These are phyloP conservation scores for Cydia strobilella DNA, from an alignment of 1,140 invertebrate genomes.

Conservation along the genomic window DNA sequence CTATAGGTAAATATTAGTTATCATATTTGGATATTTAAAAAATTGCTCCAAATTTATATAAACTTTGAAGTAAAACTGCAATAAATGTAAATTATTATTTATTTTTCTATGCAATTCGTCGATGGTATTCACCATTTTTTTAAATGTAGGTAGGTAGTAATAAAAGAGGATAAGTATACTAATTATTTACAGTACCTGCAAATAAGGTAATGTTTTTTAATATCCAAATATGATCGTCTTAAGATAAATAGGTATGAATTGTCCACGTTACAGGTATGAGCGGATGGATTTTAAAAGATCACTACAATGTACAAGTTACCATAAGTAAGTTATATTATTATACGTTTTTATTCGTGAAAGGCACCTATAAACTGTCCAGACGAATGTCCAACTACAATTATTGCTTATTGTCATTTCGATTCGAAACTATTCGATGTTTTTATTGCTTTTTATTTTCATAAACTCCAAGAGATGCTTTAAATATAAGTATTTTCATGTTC, in stretches of 20 bases:
- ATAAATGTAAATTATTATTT: too few relatives aligned
- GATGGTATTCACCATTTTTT: background rate
- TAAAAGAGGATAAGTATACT: background rate
- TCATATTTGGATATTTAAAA: conserved; percentile 1
- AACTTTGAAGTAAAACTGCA: too few relatives aligned
- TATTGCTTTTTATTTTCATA: conserved; percentile 9
- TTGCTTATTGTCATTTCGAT: conserved; percentile 60
- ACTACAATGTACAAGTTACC: conserved; percentile 67
- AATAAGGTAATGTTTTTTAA: conserved; percentile 35
- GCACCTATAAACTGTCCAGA: conserved; percentile 77
- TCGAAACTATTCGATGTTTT: conserved; percentile 39
- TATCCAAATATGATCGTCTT: conserved; percentile 53
- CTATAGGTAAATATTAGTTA: conserved; percentile 9
- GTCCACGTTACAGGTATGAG: conserved; percentile 47
- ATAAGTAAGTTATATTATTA: conserved; percentile 54
- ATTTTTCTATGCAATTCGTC: too few relatives aligned
- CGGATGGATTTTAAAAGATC: conserved; percentile 71
- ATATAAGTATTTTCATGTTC: background rate
- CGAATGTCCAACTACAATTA: conserved; percentile 59
- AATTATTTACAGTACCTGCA: background rate
- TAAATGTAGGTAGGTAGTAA: background rate
- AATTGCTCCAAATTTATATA: background rate
- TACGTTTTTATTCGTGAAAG: conserved; percentile 70
- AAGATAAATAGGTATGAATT: conserved; percentile 48
- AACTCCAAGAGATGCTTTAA: conserved; percentile 15